Evolutionary conservation across 2,113 vertebrate species (phyloP).

Genomic region (Camelus dromedarius): DNA sequence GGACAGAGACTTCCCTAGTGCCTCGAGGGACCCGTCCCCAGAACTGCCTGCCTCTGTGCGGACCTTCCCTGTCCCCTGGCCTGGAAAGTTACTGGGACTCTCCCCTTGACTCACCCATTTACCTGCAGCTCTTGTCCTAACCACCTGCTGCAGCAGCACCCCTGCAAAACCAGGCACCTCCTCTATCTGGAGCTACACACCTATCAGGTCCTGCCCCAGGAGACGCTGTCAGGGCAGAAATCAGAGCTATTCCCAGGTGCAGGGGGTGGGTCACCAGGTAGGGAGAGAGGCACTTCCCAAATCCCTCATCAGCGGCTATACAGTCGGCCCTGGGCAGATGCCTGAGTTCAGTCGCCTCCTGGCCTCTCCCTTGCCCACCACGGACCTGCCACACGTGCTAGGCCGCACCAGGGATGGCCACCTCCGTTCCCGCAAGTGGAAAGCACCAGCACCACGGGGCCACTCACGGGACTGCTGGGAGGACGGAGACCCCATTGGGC

Average conservation of each 20-base stretch:
- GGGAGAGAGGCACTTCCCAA: neutral
- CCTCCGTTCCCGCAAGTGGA: too few relatives aligned
- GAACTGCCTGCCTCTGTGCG: neutral
- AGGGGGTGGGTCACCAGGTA: neutral
- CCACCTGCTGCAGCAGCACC: neutral
- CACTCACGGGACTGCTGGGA: too few relatives aligned
- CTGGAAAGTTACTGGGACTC: neutral
- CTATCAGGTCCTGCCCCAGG: accelerated
- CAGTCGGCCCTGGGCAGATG: neutral
- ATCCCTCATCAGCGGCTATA: neutral
- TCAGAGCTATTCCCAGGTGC: accelerated
- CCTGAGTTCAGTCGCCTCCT: neutral
- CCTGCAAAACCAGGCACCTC: neutral
- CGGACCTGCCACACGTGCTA: neutral
- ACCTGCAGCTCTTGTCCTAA: accelerated
- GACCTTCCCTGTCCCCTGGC: neutral
- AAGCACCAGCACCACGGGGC: too few relatives aligned
- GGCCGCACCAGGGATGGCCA: too few relatives aligned
- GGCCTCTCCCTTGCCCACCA: neutral
- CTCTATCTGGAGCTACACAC: accelerated
- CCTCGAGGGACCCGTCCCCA: accelerated
- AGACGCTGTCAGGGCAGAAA: neutral
- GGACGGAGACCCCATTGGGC: too few relatives aligned
- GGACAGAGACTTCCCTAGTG: accelerated
- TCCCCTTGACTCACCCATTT: accelerated